Conservation (phyloP, 2,797 vertebrate species). For the Platyrinchus mystaceus region DNA sequence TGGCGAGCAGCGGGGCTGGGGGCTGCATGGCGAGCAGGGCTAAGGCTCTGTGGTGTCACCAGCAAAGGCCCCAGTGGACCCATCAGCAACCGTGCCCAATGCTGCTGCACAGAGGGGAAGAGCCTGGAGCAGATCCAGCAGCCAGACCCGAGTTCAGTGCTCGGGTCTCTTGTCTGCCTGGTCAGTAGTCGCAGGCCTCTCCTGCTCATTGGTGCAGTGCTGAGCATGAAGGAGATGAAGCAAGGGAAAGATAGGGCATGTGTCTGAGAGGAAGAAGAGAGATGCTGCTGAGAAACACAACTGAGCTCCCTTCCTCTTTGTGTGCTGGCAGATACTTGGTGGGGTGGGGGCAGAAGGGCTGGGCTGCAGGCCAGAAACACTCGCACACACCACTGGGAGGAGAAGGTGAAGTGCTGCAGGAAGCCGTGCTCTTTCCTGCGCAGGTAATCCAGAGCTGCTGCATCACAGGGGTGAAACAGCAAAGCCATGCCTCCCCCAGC, state of each 20-base stretch:
- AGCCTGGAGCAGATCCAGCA: background rate
- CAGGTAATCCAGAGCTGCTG: background rate
- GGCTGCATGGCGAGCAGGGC: background rate
- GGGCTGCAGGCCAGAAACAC: background rate
- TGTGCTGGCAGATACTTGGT: background rate
- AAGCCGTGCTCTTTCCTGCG: background rate
- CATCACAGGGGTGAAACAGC: background rate
- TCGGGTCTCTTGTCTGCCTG: background rate
- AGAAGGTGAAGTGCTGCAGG: background rate
- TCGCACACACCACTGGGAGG: background rate
- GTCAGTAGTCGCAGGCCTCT: background rate
- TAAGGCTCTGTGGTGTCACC: background rate
- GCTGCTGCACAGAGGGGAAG: fast-evolving
- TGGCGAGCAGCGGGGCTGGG: fast-evolving
- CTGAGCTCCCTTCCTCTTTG: background rate
- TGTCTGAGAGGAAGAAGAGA: background rate
- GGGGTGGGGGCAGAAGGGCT: background rate
- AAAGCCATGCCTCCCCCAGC: background rate
- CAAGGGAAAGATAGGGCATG: background rate
- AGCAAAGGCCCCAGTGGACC: fast-evolving
- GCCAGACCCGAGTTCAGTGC: fast-evolving
- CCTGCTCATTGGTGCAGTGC: fast-evolving
- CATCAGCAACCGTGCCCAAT: fast-evolving
- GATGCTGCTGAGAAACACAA: background rate
- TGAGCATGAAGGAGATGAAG: background rate